A percentile compares a stretch with the other conserved stretches of the same genome.
These are phyloP conservation scores for Neocrepidodera transversa DNA, from an alignment of 2,888 invertebrate genomes.

Conservation along the genomic window DNA sequence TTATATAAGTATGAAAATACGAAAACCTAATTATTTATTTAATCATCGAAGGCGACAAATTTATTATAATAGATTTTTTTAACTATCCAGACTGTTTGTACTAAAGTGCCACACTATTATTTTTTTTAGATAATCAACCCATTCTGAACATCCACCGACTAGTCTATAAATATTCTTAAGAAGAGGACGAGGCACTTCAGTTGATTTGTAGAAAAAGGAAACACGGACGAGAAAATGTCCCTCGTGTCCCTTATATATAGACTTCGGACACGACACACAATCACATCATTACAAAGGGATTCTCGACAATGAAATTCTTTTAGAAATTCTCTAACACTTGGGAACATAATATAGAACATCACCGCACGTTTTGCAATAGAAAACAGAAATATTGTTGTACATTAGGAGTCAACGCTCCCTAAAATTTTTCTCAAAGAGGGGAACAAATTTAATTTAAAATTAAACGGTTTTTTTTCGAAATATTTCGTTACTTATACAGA, in stretches of 20 bases:
- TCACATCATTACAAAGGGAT: slow-evolving; percentile 45
- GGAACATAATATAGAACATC: slow-evolving; percentile 1
- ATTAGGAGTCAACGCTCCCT: background rate
- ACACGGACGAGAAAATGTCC: slow-evolving; percentile 35
- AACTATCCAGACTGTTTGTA: too few relatives aligned
- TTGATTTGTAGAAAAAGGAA: slow-evolving; percentile 34
- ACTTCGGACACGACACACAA: slow-evolving; percentile 44
- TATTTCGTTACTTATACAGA: too few relatives aligned
- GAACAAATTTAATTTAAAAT: background rate
- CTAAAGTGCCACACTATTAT: background rate
- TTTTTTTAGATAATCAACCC: slow-evolving; percentile 3
- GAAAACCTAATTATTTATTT: too few relatives aligned
- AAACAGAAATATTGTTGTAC: background rate
- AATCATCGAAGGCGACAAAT: too few relatives aligned
- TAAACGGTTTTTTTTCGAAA: too few relatives aligned
- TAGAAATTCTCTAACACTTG: slow-evolving; percentile 25
- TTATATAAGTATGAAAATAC: too few relatives aligned
- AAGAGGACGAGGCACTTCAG: slow-evolving; percentile 57
- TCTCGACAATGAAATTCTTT: slow-evolving; percentile 36
- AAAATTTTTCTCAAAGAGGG: background rate
- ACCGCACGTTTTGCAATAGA: background rate
- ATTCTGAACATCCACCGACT: slow-evolving; percentile 3
- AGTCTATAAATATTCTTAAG: slow-evolving; percentile 57
- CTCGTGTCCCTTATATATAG: slow-evolving; percentile 22
- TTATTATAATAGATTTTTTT: too few relatives aligned